Evolutionary conservation across 1,140 invertebrate species (phyloP).

Genomic region (Leguminivora glycinivorella): DNA sequence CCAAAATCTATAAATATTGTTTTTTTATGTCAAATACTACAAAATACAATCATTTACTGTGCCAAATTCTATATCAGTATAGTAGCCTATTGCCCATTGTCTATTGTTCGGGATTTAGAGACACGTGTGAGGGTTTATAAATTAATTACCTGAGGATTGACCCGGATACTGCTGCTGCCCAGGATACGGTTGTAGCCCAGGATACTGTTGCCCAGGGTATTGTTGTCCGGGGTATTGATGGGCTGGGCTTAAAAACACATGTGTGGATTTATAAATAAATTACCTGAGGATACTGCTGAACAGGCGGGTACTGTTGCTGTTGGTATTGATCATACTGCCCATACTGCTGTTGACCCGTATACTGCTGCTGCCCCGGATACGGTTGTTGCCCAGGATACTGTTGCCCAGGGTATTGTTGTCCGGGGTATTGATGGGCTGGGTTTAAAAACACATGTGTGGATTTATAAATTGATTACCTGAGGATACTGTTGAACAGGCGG

Average conservation of each 20-base stretch:
- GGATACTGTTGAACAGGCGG: slow-evolving; percentile 34
- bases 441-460: slow-evolving; percentile 76
- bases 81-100: slow-evolving; percentile 38
- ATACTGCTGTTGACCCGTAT: slow-evolving; percentile 35
- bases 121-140: slow-evolving; percentile 73
- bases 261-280: slow-evolving; percentile 79
- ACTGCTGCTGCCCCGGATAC: slow-evolving; percentile 40
- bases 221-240: slow-evolving; percentile 31
- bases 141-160: slow-evolving; percentile 42
- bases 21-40: too few relatives aligned
- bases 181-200: slow-evolving; percentile 38
- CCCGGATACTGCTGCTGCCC: slow-evolving; percentile 36
- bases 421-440: slow-evolving; percentile 36
- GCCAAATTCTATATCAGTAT: too few relatives aligned
- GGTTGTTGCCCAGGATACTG: slow-evolving; percentile 41
- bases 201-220: slow-evolving; percentile 42
- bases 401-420: slow-evolving; percentile 36
- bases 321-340: slow-evolving; percentile 33
- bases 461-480: slow-evolving; percentile 45
- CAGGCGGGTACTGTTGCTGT: slow-evolving; percentile 31
- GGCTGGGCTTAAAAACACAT: slow-evolving; percentile 62
- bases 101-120: slow-evolving; percentile 51
- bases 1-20: too few relatives aligned
- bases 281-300: slow-evolving; percentile 40
- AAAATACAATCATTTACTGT: too few relatives aligned